These are phyloP conservation scores for Rhea pennata DNA, from an alignment of 2,113 vertebrate genomes.

Conservation along the genomic window DNA sequence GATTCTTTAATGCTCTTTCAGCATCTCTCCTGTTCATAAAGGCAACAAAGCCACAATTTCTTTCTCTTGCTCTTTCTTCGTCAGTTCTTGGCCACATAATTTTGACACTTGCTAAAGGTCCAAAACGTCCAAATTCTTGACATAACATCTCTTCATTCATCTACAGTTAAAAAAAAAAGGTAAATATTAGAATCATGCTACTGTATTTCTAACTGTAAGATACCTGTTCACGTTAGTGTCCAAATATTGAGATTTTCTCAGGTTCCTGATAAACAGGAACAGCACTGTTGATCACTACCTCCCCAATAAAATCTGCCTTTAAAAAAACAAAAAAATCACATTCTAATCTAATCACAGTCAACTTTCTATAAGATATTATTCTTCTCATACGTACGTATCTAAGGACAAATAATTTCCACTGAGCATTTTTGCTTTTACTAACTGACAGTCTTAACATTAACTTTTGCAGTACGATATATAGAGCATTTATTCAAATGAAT, in stretches of 20 bases:
- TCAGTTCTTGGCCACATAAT: conserved; percentile 99
- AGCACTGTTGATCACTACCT: not conserved
- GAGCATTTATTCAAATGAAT: not conserved
- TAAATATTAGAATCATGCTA: not conserved
- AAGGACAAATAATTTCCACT: not conserved
- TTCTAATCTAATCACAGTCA: not conserved
- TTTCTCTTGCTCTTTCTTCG: conserved; percentile 96
- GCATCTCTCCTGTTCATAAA: conserved; percentile 99
- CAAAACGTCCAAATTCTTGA: conserved; percentile 98
- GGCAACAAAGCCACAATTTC: conserved; percentile 99
- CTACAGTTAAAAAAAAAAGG: conserved; percentile 64
- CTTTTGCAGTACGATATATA: not conserved
- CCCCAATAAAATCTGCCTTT: not conserved
- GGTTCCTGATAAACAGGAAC: not conserved
- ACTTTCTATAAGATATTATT: not conserved
- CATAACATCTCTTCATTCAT: conserved; percentile 99
- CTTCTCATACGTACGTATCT: not conserved
- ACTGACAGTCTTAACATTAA: not conserved
- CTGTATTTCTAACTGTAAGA: not conserved
- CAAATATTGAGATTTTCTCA: not conserved
- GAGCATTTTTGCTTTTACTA: not conserved
- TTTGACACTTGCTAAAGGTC: conserved; percentile 97
- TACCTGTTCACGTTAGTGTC: not conserved
- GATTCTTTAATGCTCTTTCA: conserved; percentile 95
- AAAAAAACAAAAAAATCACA: not conserved